Evolutionary conservation across 2,797 vertebrate genomes (phyloP), one percentile per base, ranked within the genome.

Genomic region (Paramormyrops hopkinsi): DNA sequence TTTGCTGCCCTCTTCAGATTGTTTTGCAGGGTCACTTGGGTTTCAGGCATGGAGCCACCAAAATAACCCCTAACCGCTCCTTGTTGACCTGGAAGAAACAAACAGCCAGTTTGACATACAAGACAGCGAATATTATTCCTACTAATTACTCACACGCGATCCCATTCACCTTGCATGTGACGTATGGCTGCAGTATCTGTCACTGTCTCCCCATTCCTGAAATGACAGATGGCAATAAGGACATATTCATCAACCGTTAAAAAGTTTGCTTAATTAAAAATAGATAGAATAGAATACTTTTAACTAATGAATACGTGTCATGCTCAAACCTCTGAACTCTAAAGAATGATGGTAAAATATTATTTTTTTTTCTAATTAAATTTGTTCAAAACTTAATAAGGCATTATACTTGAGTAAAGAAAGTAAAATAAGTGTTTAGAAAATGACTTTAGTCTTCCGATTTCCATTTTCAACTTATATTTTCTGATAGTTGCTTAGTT

Each of bases 151-250:
- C 92, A 92, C 69, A 7, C 25, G 89, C 92, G 92, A 94, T 92
- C 93, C 94, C 92, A 92, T 93, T 93, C 88, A 65, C 89, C 92
- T 92, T 92, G 91, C 89, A 88, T 89, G 86, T 93, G 92, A 93
- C 91, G 90, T 90, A 89, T 90, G 89, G 92, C 85, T 90, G 89
- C 88, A 90, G 90, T 91, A 94, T 95, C 94, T 94, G 92, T 95
- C 95, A 94, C 93, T 95, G 94, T 96, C 94, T 94, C 95, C 92
- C 91, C 93, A 91, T 92, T 93, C 91, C 91, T 88, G 87, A 50
- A 53, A 89, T 95, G 95, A 96, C 94, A 92, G 94, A 95, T 94
- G 91, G 91, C 89, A 91, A 94, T 92, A 91, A 88, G 91, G 94
- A 93, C 90, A 92, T 94, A 90, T 92, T 92, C 90, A 4, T 14